Evolutionary conservation across 2,888 invertebrate genomes (phyloP), one percentile per base, ranked within the genome.

Genomic region (Schrankia costaestrigalis): DNA sequence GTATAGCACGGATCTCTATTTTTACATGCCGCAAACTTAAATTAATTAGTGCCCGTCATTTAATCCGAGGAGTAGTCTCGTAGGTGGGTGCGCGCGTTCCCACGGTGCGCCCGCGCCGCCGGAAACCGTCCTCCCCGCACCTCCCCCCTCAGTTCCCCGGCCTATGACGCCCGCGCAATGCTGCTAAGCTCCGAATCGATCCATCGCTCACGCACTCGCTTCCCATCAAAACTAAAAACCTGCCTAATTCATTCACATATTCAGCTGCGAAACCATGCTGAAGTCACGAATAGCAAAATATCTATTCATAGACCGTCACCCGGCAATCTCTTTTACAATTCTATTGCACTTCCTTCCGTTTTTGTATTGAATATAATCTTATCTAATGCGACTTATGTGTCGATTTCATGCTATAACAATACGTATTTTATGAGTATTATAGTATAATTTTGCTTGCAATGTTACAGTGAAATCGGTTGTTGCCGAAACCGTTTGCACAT

Each of bases 41-140:
- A 85, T 83, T 86, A 86, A 86, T 86, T 84, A 84, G 82, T 80
- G 71, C 61, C 71, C 75, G 78, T 78, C 81, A 71, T 80, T 78
- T 79, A 80, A 81, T 82, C 78, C 72, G 74, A 75, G 71, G 71
- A 78, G 69, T 63, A 63, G 73, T 67, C 65, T 71, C 58, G 79
- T 78, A 80, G 78, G 81, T 78, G 73, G 76, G 78, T 77, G 79
- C 69, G 64, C 56, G 57, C 74, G 82, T 85, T 85, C 87, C 85
- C 86, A 86, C 87, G 87, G 71, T 78, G 80, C 77, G 80, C 76
- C 71, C 66, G 78, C 78, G 77, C 71, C 63, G 75, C 84, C 84
- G 85, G 84, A 85, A 82, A 73, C 71, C 65, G 63, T 51, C 65
- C 61, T 57, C 63, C 56, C 55, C 50, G 28, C 39, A 39, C 48